Evolutionary conservation across 2,113 vertebrate genomes (phyloP).

Genomic region (Morone chrysops): DNA sequence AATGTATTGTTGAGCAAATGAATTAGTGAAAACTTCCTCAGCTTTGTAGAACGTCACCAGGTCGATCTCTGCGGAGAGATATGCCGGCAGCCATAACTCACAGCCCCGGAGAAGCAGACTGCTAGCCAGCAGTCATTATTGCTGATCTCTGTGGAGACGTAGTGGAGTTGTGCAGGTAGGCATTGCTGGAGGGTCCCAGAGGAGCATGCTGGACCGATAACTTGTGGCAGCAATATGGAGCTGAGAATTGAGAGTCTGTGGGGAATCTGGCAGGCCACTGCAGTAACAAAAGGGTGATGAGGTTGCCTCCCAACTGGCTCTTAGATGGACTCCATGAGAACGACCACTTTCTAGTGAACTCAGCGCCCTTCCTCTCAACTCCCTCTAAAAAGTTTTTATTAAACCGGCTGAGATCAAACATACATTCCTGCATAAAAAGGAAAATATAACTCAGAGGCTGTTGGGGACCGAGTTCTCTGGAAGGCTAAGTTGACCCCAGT

Average conservation of each 20-base stretch:
- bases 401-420: slow-evolving; percentile 44
- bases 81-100: slow-evolving; percentile 39
- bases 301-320: slow-evolving; percentile 1
- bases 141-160: slow-evolving; percentile 53
- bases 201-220: slow-evolving; percentile 59
- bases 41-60: slow-evolving; percentile 26
- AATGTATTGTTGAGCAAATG: slow-evolving; percentile 54
- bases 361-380: not conserved
- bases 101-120: slow-evolving; percentile 28
- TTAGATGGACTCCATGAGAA: not conserved
- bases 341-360: slow-evolving; percentile 26
- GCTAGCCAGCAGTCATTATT: slow-evolving; percentile 41
- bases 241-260: slow-evolving; percentile 45
- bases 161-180: slow-evolving; percentile 28
- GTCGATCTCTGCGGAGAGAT: slow-evolving; percentile 41
- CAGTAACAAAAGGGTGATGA: slow-evolving; percentile 6
- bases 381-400: slow-evolving; percentile 24
- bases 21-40: slow-evolving; percentile 40
- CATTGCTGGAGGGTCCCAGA: slow-evolving; percentile 42
- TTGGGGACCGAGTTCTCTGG: not conserved
- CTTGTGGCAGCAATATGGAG: slow-evolving; percentile 65
- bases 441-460: slow-evolving; percentile 6
- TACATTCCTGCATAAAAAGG: slow-evolving; percentile 1
- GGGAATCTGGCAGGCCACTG: slow-evolving; percentile 21
- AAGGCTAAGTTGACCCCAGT: slow-evolving; percentile 14